These are phyloP conservation scores for Spatulosminthurus flaviceps DNA, from an alignment of 2,888 invertebrate species.

Conservation along the genomic window DNA sequence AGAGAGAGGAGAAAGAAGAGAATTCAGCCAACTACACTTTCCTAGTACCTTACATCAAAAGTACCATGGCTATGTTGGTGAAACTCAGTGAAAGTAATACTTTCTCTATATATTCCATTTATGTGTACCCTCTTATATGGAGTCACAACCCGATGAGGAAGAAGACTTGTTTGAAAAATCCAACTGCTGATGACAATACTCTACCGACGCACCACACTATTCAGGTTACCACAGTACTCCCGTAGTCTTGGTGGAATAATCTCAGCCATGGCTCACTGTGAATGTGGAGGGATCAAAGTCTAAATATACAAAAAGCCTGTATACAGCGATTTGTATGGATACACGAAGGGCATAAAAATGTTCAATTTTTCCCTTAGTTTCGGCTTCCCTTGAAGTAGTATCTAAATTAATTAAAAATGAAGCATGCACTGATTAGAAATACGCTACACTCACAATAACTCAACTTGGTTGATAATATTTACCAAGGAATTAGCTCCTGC, in stretches of 20 bases:
- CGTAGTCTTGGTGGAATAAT: no score
- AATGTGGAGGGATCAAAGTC: no score
- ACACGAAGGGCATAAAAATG: no score
- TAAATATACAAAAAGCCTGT: no score
- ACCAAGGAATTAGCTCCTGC: neutral
- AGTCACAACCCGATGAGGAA: neutral
- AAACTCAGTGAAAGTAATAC: neutral
- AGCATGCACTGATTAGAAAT: neutral
- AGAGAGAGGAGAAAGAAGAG: neutral
- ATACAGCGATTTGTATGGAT: no score
- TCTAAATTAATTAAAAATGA: neutral
- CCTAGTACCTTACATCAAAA: neutral
- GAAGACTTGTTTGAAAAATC: neutral
- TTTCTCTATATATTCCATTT: neutral
- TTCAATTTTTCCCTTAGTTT: neutral
- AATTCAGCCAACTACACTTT: neutral
- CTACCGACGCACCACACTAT: no score
- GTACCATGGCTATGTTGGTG: neutral
- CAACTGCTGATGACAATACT: conserved; percentile 11
- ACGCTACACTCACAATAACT: neutral
- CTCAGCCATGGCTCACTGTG: no score
- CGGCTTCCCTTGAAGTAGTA: neutral
- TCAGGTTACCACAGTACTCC: no score
- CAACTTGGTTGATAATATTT: neutral
- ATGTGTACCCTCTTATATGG: no score